A percentile compares a stretch with the other conserved stretches of the same genome.
These are phyloP conservation scores for Aplysia californica DNA, from an alignment of 1,140 invertebrate genomes.

Conservation along the genomic window DNA sequence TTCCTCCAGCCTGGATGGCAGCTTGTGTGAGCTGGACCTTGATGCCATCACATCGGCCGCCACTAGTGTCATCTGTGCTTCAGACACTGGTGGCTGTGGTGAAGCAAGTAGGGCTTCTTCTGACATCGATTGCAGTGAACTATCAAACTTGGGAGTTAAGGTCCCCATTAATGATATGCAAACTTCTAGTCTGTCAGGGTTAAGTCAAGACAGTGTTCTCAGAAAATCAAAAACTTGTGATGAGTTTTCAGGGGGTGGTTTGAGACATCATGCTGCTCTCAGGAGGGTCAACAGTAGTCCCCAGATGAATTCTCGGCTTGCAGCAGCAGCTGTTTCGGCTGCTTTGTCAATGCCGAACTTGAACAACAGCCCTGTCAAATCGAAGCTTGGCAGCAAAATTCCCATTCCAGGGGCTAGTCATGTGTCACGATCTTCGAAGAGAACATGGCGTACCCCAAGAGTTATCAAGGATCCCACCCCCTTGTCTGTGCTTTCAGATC, in stretches of 20 bases:
- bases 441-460: constrained; percentile 16
- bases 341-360: background rate
- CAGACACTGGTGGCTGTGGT: too few species aligned
- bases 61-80: too few species aligned
- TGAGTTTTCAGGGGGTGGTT: background rate
- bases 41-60: background rate
- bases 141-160: too few species aligned
- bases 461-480: constrained; percentile 15
- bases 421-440: constrained; percentile 9
- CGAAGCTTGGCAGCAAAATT: constrained; percentile 28
- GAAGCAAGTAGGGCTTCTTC: too few species aligned
- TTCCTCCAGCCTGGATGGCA: constrained; percentile 1
- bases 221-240: constrained; percentile 24
- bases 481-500: constrained; percentile 9
- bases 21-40: constrained; percentile 9
- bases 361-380: background rate
- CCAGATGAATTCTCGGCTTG: background rate
- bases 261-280: background rate
- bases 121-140: too few species aligned
- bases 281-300: constrained; percentile 21
- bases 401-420: constrained; percentile 25
- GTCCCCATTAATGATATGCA: too few species aligned
- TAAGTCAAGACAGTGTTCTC: too few species aligned
- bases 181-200: too few species aligned
- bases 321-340: background rate